These are phyloP conservation scores for Morpho achilles DNA, from an alignment of 2,888 invertebrate genomes.

Conservation along the genomic window DNA sequence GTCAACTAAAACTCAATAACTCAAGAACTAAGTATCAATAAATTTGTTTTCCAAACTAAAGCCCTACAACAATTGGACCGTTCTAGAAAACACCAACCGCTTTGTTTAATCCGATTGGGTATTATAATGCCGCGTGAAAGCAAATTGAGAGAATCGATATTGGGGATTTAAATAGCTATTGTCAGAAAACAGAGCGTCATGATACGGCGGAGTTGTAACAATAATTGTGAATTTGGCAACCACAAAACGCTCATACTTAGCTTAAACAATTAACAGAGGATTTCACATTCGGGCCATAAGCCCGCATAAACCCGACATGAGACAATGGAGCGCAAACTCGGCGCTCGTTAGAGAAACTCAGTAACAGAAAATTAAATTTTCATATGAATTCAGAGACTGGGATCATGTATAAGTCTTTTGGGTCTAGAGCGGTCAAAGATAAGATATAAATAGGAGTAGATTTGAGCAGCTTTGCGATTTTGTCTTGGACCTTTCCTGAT, in stretches of 20 bases:
- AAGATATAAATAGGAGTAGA: no score
- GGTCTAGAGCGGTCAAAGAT: slow-evolving; percentile 49
- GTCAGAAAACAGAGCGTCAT: slow-evolving; percentile 52
- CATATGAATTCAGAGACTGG: slow-evolving; percentile 65
- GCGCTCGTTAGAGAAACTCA: slow-evolving; percentile 63
- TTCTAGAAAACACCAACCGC: slow-evolving; percentile 1
- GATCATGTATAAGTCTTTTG: slow-evolving; percentile 67
- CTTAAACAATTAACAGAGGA: slow-evolving; percentile 71
- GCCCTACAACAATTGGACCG: not conserved
- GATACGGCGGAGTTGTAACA: slow-evolving; percentile 63
- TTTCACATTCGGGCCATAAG: slow-evolving; percentile 60
- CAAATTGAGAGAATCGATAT: slow-evolving; percentile 37
- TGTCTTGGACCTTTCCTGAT: no score
- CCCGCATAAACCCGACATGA: slow-evolving; percentile 65
- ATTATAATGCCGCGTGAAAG: slow-evolving; percentile 19
- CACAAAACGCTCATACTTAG: slow-evolving; percentile 65
- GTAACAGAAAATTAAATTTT: slow-evolving; percentile 74
- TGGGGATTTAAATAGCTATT: slow-evolving; percentile 38
- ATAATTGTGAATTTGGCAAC: slow-evolving; percentile 61
- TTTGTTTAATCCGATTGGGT: not conserved
- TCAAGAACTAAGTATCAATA: no score
- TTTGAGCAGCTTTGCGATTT: no score
- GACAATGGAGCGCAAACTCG: slow-evolving; percentile 68
- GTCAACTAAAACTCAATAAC: no score
- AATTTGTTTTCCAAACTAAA: no score